These are phyloP conservation scores for Gonioctena quinquepunctata DNA, from an alignment of 1,140 invertebrate genomes.

Conservation along the genomic window DNA sequence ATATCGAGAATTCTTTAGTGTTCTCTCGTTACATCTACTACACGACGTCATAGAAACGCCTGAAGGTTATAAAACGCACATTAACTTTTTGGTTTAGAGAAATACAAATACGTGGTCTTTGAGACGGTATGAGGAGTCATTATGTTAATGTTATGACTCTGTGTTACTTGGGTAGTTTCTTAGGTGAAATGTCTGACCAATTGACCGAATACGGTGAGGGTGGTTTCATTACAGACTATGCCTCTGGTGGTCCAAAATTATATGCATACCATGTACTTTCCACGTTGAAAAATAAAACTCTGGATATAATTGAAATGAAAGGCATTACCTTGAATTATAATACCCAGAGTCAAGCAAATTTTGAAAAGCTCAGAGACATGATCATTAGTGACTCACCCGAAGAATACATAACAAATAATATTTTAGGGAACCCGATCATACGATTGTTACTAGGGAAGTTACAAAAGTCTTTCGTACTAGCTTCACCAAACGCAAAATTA, in stretches of 20 bases:
- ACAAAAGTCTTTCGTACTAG: background rate
- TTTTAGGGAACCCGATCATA: background rate
- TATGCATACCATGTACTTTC: constrained; percentile 14
- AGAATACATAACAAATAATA: background rate
- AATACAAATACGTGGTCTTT: too few species aligned
- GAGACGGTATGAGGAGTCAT: too few species aligned
- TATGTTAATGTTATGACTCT: too few species aligned
- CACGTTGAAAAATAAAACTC: background rate
- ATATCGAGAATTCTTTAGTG: too few species aligned
- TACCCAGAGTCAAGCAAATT: constrained; percentile 7
- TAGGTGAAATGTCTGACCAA: constrained; percentile 50
- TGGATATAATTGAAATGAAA: constrained; percentile 16
- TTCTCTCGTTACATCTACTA: too few species aligned
- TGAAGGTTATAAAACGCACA: too few species aligned
- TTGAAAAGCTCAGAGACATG: constrained; percentile 10
- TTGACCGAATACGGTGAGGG: constrained; percentile 25
- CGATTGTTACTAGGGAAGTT: background rate
- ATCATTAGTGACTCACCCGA: background rate
- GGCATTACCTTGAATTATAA: constrained; percentile 17
- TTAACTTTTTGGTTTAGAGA: too few species aligned
- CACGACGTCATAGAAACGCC: too few species aligned
- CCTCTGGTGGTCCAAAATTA: constrained; percentile 31
- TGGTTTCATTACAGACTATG: constrained; percentile 26
- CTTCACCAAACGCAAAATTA: background rate
- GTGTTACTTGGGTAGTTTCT: constrained; percentile 36